Evolutionary conservation across 2,797 vertebrate genomes (phyloP).

Genomic region (Glossophaga mutica): DNA sequence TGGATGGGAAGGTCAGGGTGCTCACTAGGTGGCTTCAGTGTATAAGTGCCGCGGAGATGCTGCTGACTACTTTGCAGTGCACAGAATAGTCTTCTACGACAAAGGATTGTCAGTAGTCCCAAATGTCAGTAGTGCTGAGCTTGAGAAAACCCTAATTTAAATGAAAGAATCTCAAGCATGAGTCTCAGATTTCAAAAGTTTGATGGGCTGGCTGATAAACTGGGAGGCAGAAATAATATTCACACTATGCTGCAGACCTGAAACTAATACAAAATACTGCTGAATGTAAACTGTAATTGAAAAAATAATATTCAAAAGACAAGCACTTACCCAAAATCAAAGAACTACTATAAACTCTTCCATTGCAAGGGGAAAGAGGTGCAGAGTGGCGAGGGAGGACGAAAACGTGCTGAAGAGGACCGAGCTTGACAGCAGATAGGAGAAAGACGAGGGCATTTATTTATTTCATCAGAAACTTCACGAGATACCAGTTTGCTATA

Average conservation of each 20-base stretch:
- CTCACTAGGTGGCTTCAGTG: neutral
- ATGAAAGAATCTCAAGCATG: neutral
- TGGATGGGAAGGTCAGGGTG: no score
- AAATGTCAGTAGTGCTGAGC: neutral
- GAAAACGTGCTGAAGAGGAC: neutral
- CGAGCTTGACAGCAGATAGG: neutral
- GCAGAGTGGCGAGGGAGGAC: neutral
- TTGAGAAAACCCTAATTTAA: constrained; percentile 11
- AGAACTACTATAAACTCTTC: neutral
- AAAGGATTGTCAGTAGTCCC: neutral
- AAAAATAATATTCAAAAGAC: neutral
- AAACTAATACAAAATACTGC: neutral
- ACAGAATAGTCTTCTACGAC: neutral
- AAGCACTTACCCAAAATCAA: neutral
- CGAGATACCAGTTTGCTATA: neutral
- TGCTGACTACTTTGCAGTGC: neutral
- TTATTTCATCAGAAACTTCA: neutral
- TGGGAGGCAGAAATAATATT: neutral
- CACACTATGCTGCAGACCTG: neutral
- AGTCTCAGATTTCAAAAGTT: neutral
- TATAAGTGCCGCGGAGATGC: neutral
- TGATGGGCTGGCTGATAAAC: neutral
- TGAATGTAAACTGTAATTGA: neutral
- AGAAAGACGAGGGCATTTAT: neutral
- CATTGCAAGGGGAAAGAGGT: neutral